phyloP scores from a whole-genome alignment of 2,113 vertebrate genomes.

The Ctenomys sociabilis region DNA sequence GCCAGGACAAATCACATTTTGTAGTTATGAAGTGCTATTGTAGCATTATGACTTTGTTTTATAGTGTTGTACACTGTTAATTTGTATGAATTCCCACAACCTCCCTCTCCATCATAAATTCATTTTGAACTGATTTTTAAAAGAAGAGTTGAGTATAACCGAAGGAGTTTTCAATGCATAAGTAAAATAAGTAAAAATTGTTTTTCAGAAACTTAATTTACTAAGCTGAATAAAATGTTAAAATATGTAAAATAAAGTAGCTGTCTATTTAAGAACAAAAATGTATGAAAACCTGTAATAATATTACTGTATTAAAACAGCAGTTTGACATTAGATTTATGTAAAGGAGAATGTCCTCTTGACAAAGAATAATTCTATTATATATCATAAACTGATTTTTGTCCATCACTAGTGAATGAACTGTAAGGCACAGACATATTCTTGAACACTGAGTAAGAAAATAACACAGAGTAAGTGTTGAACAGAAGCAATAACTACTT shows the following conservation, averaged over 20 bases:
- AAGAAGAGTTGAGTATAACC: background rate
- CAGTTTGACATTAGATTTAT: background rate
- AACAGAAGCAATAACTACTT: background rate
- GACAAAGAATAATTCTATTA: background rate
- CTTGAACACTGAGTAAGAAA: background rate
- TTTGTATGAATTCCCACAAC: background rate
- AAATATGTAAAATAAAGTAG: background rate
- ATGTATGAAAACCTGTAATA: background rate
- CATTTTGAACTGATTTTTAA: background rate
- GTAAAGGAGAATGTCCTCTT: background rate
- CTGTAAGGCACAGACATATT: background rate
- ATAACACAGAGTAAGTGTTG: background rate
- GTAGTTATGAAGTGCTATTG: background rate
- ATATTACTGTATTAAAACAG: background rate
- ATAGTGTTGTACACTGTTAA: background rate
- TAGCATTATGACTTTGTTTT: background rate
- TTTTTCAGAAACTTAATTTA: background rate
- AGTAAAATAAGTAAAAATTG: background rate
- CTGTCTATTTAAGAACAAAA: background rate
- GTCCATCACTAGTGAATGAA: background rate
- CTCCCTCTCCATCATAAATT: background rate
- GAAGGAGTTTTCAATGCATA: background rate
- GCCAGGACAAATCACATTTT: background rate
- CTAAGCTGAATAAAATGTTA: background rate
- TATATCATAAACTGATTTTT: background rate